phyloP scores from a whole-genome alignment of 2,113 vertebrate species.

The Atherinomorus stipes region DNA sequence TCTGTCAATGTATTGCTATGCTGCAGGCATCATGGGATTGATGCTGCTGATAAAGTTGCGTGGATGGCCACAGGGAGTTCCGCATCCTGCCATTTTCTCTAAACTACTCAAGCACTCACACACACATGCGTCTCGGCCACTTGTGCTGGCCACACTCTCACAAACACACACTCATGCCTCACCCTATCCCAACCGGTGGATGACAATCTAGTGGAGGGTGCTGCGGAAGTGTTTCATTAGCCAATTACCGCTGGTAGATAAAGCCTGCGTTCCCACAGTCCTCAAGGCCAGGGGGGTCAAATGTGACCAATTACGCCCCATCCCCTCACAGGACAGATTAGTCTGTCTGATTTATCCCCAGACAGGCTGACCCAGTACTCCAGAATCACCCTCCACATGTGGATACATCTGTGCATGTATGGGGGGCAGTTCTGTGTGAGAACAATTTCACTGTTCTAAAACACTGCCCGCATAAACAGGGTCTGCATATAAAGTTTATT shows the following conservation, averaged over 20 bases:
- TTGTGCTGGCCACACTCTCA: constrained; percentile 47
- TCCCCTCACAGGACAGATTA: constrained; percentile 77
- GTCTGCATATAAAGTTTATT: background rate
- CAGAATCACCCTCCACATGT: constrained; percentile 66
- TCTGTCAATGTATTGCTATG: constrained; percentile 65
- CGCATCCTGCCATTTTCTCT: constrained; percentile 81
- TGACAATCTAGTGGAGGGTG: constrained; percentile 70
- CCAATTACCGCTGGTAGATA: constrained; percentile 83
- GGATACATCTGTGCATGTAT: constrained; percentile 38
- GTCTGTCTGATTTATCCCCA: constrained; percentile 76
- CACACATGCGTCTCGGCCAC: constrained; percentile 47
- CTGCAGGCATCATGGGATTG: constrained; percentile 61
- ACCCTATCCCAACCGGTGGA: constrained; percentile 64
- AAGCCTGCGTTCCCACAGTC: constrained; percentile 83
- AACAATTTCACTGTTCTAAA: constrained; percentile 17
- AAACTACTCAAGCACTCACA: constrained; percentile 47
- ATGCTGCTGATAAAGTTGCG: constrained; percentile 69
- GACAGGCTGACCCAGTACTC: constrained; percentile 69
- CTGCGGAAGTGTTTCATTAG: constrained; percentile 86
- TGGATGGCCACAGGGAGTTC: constrained; percentile 79
- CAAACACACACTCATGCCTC: constrained; percentile 52
- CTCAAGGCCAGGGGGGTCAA: constrained; percentile 73
- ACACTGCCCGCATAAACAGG: background rate
- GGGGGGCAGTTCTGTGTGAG: constrained; percentile 2
- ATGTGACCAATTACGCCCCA: constrained; percentile 82